Evolutionary conservation across 2,888 invertebrate species (phyloP), one percentile per base, ranked within the genome.

Genomic region (Limenitis camilla): DNA sequence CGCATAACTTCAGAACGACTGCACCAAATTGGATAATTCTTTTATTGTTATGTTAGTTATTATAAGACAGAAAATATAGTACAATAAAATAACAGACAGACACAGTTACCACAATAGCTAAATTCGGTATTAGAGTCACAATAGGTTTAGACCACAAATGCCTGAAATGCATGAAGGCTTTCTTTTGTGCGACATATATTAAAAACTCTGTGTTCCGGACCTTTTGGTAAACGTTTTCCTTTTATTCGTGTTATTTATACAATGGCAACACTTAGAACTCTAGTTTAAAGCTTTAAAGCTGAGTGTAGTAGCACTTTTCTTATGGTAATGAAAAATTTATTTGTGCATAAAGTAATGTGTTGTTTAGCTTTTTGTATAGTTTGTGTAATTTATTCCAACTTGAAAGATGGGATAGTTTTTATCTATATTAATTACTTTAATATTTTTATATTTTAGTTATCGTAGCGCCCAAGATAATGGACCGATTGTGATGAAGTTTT

Each of bases 121-220:
- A 36, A 45, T 45, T 38, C 38, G 36, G 45, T 41, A 39, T 31
- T 36, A 41, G 10, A 11, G 8, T 32, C 31, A 53, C 53, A 53
- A 53, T 53, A 40, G 48, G 30, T 49, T 53, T 53, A 53, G 48
- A 44, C 40, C 28, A 32, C 36, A 42, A 50, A 43, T 42, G 42
- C 31, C 36, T 33, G 43, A 44, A 44, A 50, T 44, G 33, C 28
- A 50, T 38, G 43, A 44, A 28, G n/a, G 49, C 54, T 54, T 53
- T 36, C 49, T 59, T 56, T 49, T 52, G 48, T 55, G 49, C 47
- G 56, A 56, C 58, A 59, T 56, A 59, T 59, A 59, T 59, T 59
- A 59, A 59, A 59, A 50, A 40, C 46, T 28, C 49, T 56, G 53
- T 59, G 58, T 49, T 35, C 39, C 19, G 36, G 40, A 42, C 33